These are phyloP conservation scores for Parotia lawesii DNA, from an alignment of 2,113 vertebrate species.

Conservation along the genomic window DNA sequence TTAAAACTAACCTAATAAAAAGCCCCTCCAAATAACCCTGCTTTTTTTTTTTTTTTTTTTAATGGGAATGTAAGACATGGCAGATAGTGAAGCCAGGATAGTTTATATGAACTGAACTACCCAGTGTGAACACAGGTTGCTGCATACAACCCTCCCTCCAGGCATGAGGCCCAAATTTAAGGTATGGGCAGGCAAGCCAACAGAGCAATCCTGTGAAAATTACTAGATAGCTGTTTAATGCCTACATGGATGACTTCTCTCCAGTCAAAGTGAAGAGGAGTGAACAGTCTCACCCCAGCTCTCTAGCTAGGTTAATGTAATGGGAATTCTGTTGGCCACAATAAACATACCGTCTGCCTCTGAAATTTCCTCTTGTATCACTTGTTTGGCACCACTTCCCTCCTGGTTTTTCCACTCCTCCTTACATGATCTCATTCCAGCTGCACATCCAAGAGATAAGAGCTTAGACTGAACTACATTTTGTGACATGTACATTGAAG, in stretches of 20 bases:
- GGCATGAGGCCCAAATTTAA: neutral
- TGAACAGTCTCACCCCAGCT: neutral
- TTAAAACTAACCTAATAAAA: neutral
- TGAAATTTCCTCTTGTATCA: neutral
- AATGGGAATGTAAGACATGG: neutral
- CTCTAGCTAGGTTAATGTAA: neutral
- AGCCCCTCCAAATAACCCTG: neutral
- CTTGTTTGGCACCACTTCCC: neutral
- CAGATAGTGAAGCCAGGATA: neutral
- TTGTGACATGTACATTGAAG: neutral
- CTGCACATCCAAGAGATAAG: neutral
- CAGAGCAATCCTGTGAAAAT: neutral
- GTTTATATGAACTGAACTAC: neutral
- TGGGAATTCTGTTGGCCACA: neutral
- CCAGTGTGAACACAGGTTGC: neutral
- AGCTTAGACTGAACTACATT: neutral
- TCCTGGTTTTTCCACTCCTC: neutral
- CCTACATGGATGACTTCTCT: neutral
- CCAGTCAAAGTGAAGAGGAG: neutral
- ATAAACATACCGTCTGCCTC: neutral
- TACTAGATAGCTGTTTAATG: neutral
- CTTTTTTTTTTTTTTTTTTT: neutral
- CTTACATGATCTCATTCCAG: neutral
- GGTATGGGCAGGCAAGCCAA: neutral
- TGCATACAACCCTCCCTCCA: neutral